Conservation (phyloP, 2,888 invertebrate genomes). For the Neelides folsomi region DNA sequence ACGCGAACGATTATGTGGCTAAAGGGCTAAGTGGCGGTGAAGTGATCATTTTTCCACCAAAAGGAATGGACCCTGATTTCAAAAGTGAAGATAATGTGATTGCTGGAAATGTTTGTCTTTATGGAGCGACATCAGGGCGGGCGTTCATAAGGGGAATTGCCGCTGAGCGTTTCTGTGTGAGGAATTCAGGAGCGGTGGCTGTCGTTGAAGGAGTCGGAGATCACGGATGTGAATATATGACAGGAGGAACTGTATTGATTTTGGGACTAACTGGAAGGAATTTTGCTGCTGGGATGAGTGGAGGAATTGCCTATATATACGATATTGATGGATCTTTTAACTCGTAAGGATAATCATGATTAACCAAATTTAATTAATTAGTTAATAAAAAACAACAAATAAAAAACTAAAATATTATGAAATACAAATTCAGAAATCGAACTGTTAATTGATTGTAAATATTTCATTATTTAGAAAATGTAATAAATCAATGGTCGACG, state of each 20-base stretch:
- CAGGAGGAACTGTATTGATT: constrained; percentile 80
- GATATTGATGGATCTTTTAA: constrained; percentile 65
- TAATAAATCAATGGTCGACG: constrained; percentile 88
- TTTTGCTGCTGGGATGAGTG: constrained; percentile 99
- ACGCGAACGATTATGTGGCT: constrained; percentile 97
- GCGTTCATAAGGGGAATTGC: constrained; percentile 93
- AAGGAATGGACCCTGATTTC: constrained; percentile 55
- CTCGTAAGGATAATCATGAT: no score
- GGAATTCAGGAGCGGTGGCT: constrained; percentile 90
- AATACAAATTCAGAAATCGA: no score
- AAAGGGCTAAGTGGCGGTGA: constrained; percentile 90
- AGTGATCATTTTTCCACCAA: constrained; percentile 83
- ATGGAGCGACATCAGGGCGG: constrained; percentile 88
- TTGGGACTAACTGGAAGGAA: constrained; percentile 91
- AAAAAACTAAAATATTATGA: no score
- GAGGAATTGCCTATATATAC: constrained; percentile 88
- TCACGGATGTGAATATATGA: constrained; percentile 99
- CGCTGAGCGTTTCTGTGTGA: constrained; percentile 94
- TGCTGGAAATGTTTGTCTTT: constrained; percentile 94
- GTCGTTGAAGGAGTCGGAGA: constrained; percentile 98
- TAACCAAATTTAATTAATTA: no score
- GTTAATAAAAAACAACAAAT: neutral
- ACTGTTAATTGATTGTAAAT: no score
- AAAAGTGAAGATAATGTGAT: constrained; percentile 90
- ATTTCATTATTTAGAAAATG: constrained; percentile 51